Percentiles rank a stretch among this genome's conserved stretches.
Evolutionary conservation across 2,113 vertebrate genomes (phyloP).

Genomic region (Anhinga anhinga): DNA sequence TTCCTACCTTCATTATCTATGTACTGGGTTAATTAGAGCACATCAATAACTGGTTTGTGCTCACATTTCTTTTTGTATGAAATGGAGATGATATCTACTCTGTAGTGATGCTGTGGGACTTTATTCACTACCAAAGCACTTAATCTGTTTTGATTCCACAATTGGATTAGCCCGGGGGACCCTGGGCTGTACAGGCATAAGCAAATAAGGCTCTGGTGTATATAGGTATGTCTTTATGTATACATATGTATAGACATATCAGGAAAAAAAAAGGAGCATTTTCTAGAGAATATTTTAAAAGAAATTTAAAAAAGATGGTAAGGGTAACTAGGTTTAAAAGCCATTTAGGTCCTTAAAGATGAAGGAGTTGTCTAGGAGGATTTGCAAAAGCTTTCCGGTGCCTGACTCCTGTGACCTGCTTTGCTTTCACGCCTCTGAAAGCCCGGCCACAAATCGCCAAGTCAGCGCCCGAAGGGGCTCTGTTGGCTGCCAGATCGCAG

Average conservation of each 20-base stretch:
- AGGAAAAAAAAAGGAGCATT: background rate
- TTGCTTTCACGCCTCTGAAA: background rate
- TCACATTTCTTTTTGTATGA: background rate
- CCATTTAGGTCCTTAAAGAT: background rate
- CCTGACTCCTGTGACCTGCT: background rate
- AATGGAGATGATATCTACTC: background rate
- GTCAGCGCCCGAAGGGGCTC: background rate
- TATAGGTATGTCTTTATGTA: background rate
- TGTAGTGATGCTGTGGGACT: background rate
- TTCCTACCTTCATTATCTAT: background rate
- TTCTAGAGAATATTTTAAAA: background rate
- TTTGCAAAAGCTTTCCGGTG: background rate
- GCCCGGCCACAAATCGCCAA: background rate
- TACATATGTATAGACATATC: background rate
- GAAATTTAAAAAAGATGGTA: background rate
- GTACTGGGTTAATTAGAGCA: background rate
- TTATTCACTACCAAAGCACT: background rate
- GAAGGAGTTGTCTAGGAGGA: background rate
- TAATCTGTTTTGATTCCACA: conserved; percentile 6
- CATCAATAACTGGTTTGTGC: background rate
- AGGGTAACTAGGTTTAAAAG: background rate
- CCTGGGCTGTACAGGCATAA: background rate
- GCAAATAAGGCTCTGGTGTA: background rate
- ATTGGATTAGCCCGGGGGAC: background rate
- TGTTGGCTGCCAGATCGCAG: background rate